Conservation (phyloP, 2,797 vertebrate species). For the Acomys russatus region DNA sequence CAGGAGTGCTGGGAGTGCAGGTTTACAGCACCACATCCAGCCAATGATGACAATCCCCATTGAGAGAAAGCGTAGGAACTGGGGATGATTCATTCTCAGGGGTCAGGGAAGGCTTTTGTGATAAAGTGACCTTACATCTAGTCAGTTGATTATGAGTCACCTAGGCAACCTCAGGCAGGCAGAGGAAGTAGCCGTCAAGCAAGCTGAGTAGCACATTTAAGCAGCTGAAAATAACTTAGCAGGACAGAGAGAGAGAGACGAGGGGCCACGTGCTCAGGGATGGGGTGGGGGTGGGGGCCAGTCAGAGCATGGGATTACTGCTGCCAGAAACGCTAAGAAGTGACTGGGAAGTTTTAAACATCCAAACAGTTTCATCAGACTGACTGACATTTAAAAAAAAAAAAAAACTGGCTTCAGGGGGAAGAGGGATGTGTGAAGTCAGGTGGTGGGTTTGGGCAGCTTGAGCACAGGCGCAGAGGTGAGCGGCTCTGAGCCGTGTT, state of each 20-base stretch:
- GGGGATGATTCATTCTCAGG: background rate
- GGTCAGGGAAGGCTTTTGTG: background rate
- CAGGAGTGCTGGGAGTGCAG: background rate
- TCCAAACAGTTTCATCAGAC: background rate
- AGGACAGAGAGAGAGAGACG: background rate
- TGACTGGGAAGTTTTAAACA: background rate
- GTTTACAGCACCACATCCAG: background rate
- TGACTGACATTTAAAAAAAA: background rate
- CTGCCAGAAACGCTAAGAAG: background rate
- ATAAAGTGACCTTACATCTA: background rate
- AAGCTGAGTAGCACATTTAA: background rate
- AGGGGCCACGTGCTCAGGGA: fast-evolving
- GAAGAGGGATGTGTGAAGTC: background rate
- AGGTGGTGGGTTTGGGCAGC: background rate
- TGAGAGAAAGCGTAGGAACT: background rate
- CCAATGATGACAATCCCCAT: background rate
- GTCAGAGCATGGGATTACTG: background rate
- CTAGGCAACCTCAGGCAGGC: background rate
- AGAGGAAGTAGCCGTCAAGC: background rate
- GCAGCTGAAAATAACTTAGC: background rate
- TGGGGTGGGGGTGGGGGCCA: background rate
- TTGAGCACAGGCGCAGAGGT: background rate
- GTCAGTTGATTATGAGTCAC: background rate
- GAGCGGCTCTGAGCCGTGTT: background rate
- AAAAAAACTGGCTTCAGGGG: background rate